Evolutionary conservation across 2,888 invertebrate genomes (phyloP).

Genomic region (Thymelicus sylvestris): DNA sequence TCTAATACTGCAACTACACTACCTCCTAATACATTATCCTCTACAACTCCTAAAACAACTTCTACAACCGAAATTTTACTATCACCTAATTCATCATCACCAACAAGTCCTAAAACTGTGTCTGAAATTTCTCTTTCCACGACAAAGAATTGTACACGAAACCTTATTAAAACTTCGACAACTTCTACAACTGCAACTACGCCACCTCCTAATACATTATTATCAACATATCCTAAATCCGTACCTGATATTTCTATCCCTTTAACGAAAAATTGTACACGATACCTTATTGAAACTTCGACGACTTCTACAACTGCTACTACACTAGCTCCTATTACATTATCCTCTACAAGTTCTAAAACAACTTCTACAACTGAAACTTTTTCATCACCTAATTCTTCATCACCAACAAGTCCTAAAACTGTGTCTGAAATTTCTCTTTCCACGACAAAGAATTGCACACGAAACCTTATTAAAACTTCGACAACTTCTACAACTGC

Average conservation of each 20-base stretch:
- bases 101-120: no score
- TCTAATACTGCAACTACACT: no score
- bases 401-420: no score
- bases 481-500: background rate
- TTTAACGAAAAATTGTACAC: background rate
- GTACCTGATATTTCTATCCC: background rate
- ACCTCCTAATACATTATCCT: no score
- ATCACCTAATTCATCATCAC: no score
- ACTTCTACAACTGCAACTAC: background rate
- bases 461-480: background rate
- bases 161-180: background rate
- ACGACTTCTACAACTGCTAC: conserved; percentile 14
- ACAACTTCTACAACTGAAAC: background rate
- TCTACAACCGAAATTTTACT: no score
- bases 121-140: background rate
- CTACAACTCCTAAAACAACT: no score
- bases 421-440: background rate
- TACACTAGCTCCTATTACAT: background rate
- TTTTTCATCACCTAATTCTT: no score
- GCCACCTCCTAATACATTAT: background rate
- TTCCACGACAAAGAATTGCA: background rate
- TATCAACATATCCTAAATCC: background rate
- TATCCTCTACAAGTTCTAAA: background rate
- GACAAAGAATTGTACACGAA: background rate
- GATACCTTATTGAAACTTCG: background rate